Conservation (phyloP, 2,888 invertebrate species). For the Rugalucina vietnamica region DNA sequence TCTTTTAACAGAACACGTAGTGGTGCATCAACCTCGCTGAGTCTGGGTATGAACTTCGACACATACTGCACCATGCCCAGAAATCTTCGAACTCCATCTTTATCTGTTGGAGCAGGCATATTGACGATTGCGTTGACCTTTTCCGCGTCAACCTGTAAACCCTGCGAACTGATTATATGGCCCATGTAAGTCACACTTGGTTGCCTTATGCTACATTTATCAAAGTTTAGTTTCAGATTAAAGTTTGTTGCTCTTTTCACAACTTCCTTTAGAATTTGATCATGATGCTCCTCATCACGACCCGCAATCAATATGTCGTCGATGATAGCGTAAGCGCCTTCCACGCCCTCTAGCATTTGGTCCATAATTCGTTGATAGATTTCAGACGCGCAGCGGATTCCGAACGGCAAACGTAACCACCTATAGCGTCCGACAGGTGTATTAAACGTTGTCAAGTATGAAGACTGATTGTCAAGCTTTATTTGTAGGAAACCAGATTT, state of each 20-base stretch:
- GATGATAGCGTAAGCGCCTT: conserved; percentile 58
- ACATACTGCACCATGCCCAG: conserved; percentile 60
- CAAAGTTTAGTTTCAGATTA: conserved; percentile 60
- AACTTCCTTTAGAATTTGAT: conserved; percentile 52
- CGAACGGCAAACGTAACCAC: conserved; percentile 63
- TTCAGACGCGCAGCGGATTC: conserved; percentile 62
- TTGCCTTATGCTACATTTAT: conserved; percentile 49
- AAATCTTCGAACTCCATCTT: conserved; percentile 58
- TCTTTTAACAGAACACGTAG: conserved; percentile 48
- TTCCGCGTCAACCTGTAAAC: conserved; percentile 52
- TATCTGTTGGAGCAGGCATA: conserved; percentile 62
- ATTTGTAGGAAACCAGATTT: conserved; percentile 68
- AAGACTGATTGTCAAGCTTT: conserved; percentile 54
- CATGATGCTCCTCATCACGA: conserved; percentile 49
- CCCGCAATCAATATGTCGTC: conserved; percentile 64
- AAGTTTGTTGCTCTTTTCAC: conserved; percentile 49
- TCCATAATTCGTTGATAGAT: conserved; percentile 65
- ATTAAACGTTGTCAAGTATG: conserved; percentile 66
- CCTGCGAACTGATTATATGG: conserved; percentile 41
- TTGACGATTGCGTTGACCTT: conserved; percentile 57
- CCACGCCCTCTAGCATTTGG: conserved; percentile 55
- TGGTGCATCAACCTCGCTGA: conserved; percentile 56
- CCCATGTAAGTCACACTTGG: conserved; percentile 49
- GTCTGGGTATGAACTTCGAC: too few species aligned
- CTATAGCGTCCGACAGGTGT: conserved; percentile 62